Evolutionary conservation across 2,113 vertebrate genomes (phyloP), one percentile per base, ranked within the genome.

Genomic region (Copsychus sechellarum): DNA sequence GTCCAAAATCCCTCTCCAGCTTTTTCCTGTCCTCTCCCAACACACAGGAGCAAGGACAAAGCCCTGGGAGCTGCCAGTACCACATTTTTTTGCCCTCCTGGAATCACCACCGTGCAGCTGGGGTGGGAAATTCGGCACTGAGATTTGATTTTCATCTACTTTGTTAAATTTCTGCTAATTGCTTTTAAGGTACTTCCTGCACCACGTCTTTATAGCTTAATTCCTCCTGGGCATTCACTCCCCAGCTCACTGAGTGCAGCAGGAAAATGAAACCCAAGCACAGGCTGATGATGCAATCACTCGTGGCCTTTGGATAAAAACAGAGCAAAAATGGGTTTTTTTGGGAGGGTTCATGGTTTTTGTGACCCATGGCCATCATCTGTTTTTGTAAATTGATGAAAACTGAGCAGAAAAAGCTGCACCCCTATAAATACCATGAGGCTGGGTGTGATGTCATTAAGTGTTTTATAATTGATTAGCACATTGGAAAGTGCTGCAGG

Each of bases 101-200:
- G 28, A 93, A 81, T 15, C 29, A 5, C 6, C 76, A 66, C 53
- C 38, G 8, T 18, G 20, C 34, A 82, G 77, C n/a, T 45, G 43
- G 4, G 90, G 45, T 80, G 33, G 25, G 78, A 94, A 94, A 94
- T 79, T 64, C 65, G n/a, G n/a, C n/a, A n/a, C n/a, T 1, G 61
- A 92, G 91, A 94, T 96, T 94, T 48, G 50, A 84, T 97, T 98
- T 97, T 92, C 93, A 92, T 97, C 77, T 91, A 76, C 95, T 92
- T 97, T 89, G 93, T 83, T 97, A 97, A 96, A 96, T 96, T 97
- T 90, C 97, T 96, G 95, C 89, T 98, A 98, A 98, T 97, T 97
- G 94, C 89, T 83, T 95, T 92, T 81, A 98, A 96, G 64, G 58
- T 28, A 88, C 87, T 98, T 96, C 88, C 91, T 95, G 85, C 6